A percentile compares a stretch with the other conserved stretches of the same genome.
Evolutionary conservation across 2,888 invertebrate genomes (phyloP).

Genomic region (Rhaphigaster nebulosa): DNA sequence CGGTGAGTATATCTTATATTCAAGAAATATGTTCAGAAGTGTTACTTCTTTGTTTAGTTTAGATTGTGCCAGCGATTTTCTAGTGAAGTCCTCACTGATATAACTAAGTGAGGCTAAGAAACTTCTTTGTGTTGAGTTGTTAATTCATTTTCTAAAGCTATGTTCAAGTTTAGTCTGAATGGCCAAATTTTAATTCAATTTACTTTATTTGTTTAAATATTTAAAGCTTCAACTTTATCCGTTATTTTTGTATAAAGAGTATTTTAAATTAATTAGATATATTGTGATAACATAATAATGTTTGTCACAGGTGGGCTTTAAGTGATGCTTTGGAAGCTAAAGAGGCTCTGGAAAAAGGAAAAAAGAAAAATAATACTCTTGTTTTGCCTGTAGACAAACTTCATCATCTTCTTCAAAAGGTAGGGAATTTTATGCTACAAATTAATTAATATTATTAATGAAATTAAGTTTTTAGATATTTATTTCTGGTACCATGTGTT

Average conservation of each 20-base stretch:
- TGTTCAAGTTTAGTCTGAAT: neutral
- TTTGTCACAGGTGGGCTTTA: slow-evolving; percentile 82
- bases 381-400: slow-evolving; percentile 91
- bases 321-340: slow-evolving; percentile 89
- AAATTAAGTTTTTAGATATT: too few relatives aligned
- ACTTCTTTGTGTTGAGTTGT: neutral
- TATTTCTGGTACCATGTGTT: too few relatives aligned
- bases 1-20: slow-evolving; percentile 68
- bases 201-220: neutral
- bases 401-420: slow-evolving; percentile 88
- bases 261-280: neutral
- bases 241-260: neutral
- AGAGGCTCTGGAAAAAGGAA: slow-evolving; percentile 84
- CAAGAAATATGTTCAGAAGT: neutral
- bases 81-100: neutral
- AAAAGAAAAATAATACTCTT: slow-evolving; percentile 76
- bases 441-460: too few relatives aligned
- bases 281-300: neutral
- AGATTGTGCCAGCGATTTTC: neutral
- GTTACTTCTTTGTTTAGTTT: neutral
- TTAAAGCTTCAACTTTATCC: neutral
- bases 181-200: neutral
- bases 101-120: neutral
- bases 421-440: slow-evolving; percentile 66
- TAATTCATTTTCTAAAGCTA: neutral